Evolutionary conservation across 2,888 invertebrate genomes (phyloP).

Genomic region (Amorpha juglandis): DNA sequence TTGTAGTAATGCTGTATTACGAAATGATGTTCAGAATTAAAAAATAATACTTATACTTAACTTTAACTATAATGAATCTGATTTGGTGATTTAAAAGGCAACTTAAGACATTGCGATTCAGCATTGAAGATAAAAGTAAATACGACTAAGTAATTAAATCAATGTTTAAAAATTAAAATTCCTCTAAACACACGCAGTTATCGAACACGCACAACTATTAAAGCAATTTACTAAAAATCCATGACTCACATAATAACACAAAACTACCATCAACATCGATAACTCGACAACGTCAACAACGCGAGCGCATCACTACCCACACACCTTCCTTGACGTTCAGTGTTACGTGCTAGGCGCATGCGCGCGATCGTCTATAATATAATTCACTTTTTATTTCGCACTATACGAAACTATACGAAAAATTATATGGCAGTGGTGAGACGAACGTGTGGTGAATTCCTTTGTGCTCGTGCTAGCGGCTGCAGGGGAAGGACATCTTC

Average conservation of each 20-base stretch:
- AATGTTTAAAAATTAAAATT: not conserved
- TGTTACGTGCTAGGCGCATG: conserved; percentile 72
- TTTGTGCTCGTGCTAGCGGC: conserved; percentile 65
- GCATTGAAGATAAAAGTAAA: not conserved
- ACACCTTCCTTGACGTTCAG: conserved; percentile 72
- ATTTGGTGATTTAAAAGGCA: no score
- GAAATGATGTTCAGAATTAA: no score
- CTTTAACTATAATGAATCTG: no score
- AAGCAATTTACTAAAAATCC: not conserved
- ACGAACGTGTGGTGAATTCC: conserved; percentile 72
- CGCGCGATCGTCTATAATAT: conserved; percentile 71
- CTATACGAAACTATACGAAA: conserved; percentile 41
- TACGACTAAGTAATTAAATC: not conserved
- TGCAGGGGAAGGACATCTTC: conserved; percentile 60
- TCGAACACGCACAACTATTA: not conserved
- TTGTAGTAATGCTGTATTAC: not conserved
- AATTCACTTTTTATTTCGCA: conserved; percentile 41
- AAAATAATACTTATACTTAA: no score
- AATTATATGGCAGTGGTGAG: conserved; percentile 81
- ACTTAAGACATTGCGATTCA: no score
- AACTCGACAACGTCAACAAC: conserved; percentile 37
- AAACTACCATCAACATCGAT: conserved; percentile 30
- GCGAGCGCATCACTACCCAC: conserved; percentile 55
- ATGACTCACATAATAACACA: not conserved
- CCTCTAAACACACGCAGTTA: not conserved